Base-by-base conservation (phyloP, 1,140 invertebrate species). In the Holcopasites calliopsidis region DNA sequence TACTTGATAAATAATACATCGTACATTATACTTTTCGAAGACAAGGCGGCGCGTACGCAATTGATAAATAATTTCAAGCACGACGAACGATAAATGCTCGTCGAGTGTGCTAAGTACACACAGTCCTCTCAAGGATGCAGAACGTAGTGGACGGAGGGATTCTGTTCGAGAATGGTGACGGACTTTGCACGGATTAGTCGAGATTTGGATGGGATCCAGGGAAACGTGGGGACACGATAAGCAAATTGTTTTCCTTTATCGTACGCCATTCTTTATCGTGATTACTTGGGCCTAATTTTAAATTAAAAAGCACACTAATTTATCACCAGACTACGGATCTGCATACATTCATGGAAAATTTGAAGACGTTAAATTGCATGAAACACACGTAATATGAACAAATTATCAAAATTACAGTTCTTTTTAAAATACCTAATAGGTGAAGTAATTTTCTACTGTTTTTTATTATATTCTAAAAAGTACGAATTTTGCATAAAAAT, bases 1-100 rank as follows among this genome's bases (percentile, higher is more conserved):
- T 76, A 69, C 40, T 73, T 54, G 23, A 84, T 82, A 80, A 83
- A 83, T 84, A 84, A 83, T 84, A 65, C 69, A 84, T 80, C 47
- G 21, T 74, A 77, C 75, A 77, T 35, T n/a, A 47, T 77, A 44
- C 49, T 81, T 77, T 84, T 73, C 62, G 55, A 77, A 78, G 78
- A 82, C 82, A 84, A 66, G 65, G 55, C 64, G 49, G 38, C 58
- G 42, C 62, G 28, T 74, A 61, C 33, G 38, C 55, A 50, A 47
- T 69, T 60, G 73, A 79, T 76, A 76, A 83, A 72, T 79, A 79
- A 83, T 79, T 83, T 82, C 76, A 81, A 54, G 76, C 79, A 77
- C 76, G 81, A 40, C 33, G 40, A n/a, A 40, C 50, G 66, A 79
- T 79, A 77, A 80, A 65, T 8, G 35, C n/a, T 75, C 55, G 50